Evolutionary conservation across 2,797 vertebrate genomes (phyloP).

Genomic region (Anguilla obscura): DNA sequence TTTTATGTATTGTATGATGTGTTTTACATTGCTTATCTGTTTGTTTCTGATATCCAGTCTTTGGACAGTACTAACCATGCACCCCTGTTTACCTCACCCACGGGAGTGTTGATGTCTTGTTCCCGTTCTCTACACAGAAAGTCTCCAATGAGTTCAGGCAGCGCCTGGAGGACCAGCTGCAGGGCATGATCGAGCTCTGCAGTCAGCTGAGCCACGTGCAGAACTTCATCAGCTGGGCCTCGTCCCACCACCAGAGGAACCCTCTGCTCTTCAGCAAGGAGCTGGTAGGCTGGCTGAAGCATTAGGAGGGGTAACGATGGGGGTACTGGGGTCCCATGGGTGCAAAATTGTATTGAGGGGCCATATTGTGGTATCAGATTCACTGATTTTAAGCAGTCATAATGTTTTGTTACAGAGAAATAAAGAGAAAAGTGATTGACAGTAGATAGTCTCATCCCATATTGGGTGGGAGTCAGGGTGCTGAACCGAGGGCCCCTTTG

Average conservation of each 20-base stretch:
- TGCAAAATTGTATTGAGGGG: neutral
- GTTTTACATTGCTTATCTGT: neutral
- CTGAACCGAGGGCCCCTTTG: neutral
- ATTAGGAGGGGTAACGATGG: neutral
- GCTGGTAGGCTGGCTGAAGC: slow-evolving; percentile 75
- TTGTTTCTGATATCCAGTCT: neutral
- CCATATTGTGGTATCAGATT: neutral
- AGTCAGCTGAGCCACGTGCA: slow-evolving; percentile 93
- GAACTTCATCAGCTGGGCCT: slow-evolving; percentile 95
- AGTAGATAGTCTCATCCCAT: neutral
- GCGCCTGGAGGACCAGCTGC: slow-evolving; percentile 89
- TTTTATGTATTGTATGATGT: neutral
- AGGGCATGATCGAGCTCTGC: slow-evolving; percentile 85
- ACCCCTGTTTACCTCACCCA: neutral
- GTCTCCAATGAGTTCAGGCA: slow-evolving; percentile 87
- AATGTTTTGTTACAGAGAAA: neutral
- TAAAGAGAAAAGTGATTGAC: neutral
- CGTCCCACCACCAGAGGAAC: slow-evolving; percentile 84
- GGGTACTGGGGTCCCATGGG: neutral
- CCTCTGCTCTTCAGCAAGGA: slow-evolving; percentile 97
- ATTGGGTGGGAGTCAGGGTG: neutral
- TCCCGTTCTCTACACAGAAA: slow-evolving; percentile 69
- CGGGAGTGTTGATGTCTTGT: slow-evolving; percentile 1
- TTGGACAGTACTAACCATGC: neutral
- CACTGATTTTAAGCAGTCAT: neutral